Conservation (phyloP, 2,888 invertebrate genomes). For the Chymomyza procnemis region DNA sequence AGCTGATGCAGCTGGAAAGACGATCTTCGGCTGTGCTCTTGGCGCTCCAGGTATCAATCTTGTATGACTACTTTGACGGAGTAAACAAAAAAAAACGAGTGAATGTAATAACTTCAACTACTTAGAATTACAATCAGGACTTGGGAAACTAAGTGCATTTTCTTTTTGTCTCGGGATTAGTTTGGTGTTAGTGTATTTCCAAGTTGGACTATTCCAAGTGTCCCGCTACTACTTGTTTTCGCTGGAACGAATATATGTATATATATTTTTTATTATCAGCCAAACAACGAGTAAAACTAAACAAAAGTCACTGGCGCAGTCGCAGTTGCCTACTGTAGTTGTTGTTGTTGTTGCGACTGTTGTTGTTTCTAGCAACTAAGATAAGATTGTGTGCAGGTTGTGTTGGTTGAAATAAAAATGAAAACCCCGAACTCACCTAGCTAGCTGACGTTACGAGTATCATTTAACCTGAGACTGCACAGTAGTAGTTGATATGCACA, state of each 20-base stretch:
- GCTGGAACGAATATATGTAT: neutral
- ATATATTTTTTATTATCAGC: constrained; percentile 44
- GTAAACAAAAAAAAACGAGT: too few species aligned
- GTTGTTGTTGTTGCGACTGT: constrained; percentile 16
- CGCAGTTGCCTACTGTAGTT: constrained; percentile 20
- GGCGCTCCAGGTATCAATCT: too few species aligned
- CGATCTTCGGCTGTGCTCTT: too few species aligned
- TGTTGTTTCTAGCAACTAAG: constrained; percentile 60
- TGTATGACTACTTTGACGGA: too few species aligned
- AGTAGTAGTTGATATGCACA: constrained; percentile 63
- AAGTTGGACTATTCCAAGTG: neutral
- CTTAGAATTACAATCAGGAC: too few species aligned
- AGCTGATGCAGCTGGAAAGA: too few species aligned
- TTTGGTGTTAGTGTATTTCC: neutral
- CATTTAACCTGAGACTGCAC: constrained; percentile 48
- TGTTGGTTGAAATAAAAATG: constrained; percentile 39
- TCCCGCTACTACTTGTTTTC: neutral
- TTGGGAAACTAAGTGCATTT: too few species aligned
- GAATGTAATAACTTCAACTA: too few species aligned
- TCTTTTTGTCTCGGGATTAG: neutral
- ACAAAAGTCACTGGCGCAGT: constrained; percentile 47
- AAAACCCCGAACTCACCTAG: constrained; percentile 58
- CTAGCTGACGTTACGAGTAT: constrained; percentile 29
- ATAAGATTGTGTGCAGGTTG: constrained; percentile 71
- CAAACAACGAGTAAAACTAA: constrained; percentile 59